Base-by-base conservation (phyloP, 2,888 invertebrate species). In the Sinhomidia bicolor region DNA sequence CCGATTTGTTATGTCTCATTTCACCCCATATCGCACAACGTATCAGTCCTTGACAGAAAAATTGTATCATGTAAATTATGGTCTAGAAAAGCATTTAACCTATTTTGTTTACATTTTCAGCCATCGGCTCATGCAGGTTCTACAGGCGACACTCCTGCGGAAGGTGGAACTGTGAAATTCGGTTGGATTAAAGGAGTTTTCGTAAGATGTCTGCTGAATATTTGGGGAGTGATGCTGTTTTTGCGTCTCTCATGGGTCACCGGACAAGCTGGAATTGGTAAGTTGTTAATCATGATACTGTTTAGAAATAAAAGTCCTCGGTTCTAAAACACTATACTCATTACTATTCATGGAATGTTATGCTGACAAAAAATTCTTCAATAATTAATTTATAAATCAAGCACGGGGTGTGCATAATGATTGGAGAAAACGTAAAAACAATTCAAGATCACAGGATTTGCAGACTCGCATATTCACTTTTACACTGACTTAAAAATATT, bases 201-300 rank as follows among this genome's bases (percentile, higher is more conserved):
- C 93, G 96, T 99, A 95, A 94, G 99, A 94, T 99, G 99, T 94
- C 96, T 99, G 29, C 96, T 99, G 93, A 99, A 99, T 94, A 99
- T 99, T 92, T 99, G 99, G 97, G 99, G 99, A 87, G 99, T 99
- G 83, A 99, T 99, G 98, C 95, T 99, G 81, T 99, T 99, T 94
- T 95, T 99, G 88, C 96, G 99, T 20, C 95, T 90, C 85, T 98
- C 98, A 41, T 99, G 99, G 99, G 98, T 99, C 60, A 97, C 99
- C 0, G 99, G 97, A 10, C 98, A 99, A 94, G 97, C 98, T 47
- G 99, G 99, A 92, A 95, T 97, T 92, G 96, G 97, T 96, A 94
- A 95, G 94, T 94, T 51, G 47, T 41, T 71, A 41, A 17, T 10
- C 26, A 26, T 32, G 29, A 9, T 2, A 60, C 20, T 20, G 1